Percentiles rank a stretch among this genome's conserved stretches.
phyloP scores from a whole-genome alignment of 2,888 invertebrate genomes.

The Alitta virens region DNA sequence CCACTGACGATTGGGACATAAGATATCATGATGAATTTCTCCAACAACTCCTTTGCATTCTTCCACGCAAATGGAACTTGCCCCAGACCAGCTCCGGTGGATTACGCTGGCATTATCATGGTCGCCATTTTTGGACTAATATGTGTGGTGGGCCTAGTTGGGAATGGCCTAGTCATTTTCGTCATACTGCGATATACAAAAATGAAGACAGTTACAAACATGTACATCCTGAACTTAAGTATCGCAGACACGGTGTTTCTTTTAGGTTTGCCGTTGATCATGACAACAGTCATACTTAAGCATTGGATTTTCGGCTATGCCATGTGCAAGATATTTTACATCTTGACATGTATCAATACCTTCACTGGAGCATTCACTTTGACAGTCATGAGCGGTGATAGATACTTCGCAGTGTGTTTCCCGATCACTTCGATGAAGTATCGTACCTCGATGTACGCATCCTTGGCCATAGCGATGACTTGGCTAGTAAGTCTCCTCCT shows the following conservation, averaged over 20 bases:
- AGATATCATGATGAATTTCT: too few relatives aligned
- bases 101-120: not conserved
- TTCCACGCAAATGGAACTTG: too few relatives aligned
- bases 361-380: constrained; percentile 32
- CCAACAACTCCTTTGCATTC: too few relatives aligned
- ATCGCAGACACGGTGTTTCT: constrained; percentile 30
- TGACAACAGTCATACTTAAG: constrained; percentile 21
- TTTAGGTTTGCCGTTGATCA: constrained; percentile 28
- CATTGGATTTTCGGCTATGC: constrained; percentile 29
- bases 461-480: constrained; percentile 21
- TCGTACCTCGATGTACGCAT: constrained; percentile 27
- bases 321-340: constrained; percentile 28
- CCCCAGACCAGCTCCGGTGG: not conserved
- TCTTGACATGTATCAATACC: constrained; percentile 29
- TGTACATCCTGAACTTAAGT: constrained; percentile 31
- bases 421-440: constrained; percentile 27
- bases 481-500: constrained; percentile 28
- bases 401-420: constrained; percentile 31
- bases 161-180: constrained; percentile 28
- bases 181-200: constrained; percentile 30
- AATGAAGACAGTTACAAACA: constrained; percentile 33
- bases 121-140: constrained; percentile 20
- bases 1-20: too few relatives aligned
- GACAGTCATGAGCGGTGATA: constrained; percentile 30
- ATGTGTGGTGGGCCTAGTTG: constrained; percentile 23